Percentiles rank a stretch among this genome's conserved stretches.
Evolutionary conservation across 2,888 invertebrate genomes (phyloP).

Genomic region (Muscina levida): DNA sequence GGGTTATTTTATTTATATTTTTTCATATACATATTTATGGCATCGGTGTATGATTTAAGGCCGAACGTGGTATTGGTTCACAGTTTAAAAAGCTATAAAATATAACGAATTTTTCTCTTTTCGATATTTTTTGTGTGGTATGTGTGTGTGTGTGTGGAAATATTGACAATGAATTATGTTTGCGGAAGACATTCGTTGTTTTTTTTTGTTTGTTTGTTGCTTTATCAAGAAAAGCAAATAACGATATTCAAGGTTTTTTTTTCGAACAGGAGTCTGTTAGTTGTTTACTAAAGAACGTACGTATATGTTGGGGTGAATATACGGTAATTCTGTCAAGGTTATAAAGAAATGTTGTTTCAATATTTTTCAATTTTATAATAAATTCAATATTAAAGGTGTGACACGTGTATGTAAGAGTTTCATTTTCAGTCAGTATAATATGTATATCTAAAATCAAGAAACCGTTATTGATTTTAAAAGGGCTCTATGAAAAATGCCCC

Average conservation of each 20-base stretch:
- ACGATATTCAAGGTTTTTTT: background rate
- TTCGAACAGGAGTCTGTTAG: too few relatives aligned
- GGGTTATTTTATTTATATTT: slow-evolving; percentile 23
- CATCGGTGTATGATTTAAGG: slow-evolving; percentile 48
- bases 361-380: too few relatives aligned
- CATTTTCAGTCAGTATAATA: too few relatives aligned
- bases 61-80: slow-evolving; percentile 27
- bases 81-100: slow-evolving; percentile 52
- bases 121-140: slow-evolving; percentile 8
- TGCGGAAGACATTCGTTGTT: background rate
- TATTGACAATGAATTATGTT: slow-evolving; percentile 17
- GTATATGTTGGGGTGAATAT: too few relatives aligned
- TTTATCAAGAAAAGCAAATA: slow-evolving; percentile 1
- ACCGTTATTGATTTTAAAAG: too few relatives aligned
- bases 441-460: too few relatives aligned
- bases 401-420: too few relatives aligned
- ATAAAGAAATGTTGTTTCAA: too few relatives aligned
- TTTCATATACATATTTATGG: slow-evolving; percentile 43
- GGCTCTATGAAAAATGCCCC: too few relatives aligned
- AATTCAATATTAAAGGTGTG: too few relatives aligned
- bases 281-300: too few relatives aligned
- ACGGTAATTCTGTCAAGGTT: background rate
- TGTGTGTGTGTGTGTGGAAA: slow-evolving; percentile 5
- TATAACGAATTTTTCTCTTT: slow-evolving; percentile 9
- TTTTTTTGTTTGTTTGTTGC: slow-evolving; percentile 10